These are phyloP conservation scores for Hecatera dysodea DNA, from an alignment of 2,888 invertebrate genomes.

Conservation along the genomic window DNA sequence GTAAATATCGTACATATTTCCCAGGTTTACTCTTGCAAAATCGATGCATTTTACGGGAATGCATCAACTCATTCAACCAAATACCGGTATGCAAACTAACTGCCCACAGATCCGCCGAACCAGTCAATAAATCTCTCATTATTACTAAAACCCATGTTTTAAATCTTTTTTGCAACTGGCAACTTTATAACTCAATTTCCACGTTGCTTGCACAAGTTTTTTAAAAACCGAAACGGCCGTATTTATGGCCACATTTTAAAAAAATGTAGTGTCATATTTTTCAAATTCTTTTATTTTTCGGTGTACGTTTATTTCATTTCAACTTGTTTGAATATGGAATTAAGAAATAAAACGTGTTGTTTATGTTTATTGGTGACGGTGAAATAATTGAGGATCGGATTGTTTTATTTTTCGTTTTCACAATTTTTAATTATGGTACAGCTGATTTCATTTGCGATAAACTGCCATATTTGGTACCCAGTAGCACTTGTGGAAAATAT, in stretches of 20 bases:
- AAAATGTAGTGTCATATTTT: slow-evolving; percentile 22
- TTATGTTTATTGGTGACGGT: slow-evolving; percentile 39
- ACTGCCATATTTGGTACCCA: not conserved
- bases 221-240: slow-evolving; percentile 17
- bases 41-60: slow-evolving; percentile 39
- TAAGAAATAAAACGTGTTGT: slow-evolving; percentile 51
- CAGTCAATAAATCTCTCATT: slow-evolving; percentile 70
- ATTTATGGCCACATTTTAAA: slow-evolving; percentile 36
- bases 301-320: slow-evolving; percentile 31
- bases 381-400: slow-evolving; percentile 24
- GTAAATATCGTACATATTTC: slow-evolving; percentile 8
- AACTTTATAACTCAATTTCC: slow-evolving; percentile 74
- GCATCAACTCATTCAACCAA: slow-evolving; percentile 64
- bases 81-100: slow-evolving; percentile 63
- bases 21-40: slow-evolving; percentile 7
- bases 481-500: not conserved
- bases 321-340: slow-evolving; percentile 47
- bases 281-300: slow-evolving; percentile 7
- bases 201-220: slow-evolving; percentile 60
- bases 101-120: slow-evolving; percentile 56
- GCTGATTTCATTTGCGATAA: slow-evolving; percentile 34
- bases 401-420: slow-evolving; percentile 2
- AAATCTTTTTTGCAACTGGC: slow-evolving; percentile 59
- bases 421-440: slow-evolving; percentile 9
- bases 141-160: slow-evolving; percentile 70